Evolutionary conservation across 2,888 invertebrate species (phyloP), one percentile per base, ranked within the genome.

Genomic region (Asteroscopus sphinx): DNA sequence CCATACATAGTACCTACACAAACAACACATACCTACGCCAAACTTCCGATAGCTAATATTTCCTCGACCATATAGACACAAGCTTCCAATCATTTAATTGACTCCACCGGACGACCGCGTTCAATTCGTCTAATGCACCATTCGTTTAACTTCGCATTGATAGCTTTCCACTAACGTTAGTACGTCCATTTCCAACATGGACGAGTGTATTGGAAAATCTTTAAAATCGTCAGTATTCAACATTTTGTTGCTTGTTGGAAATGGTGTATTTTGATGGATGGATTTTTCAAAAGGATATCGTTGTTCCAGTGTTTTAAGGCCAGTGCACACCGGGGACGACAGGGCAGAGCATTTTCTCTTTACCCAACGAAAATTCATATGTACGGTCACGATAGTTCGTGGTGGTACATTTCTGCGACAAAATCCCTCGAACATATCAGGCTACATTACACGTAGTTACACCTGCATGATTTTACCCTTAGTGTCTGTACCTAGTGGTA

Each of bases 101-200:
- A 52, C 37, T 48, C 6, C 21, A 65, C 54, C 16, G 46, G 15
- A 28, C 45, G 16, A 52, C 44, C 53, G 47, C 53, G 54, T 61
- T 58, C 63, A 74, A 76, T 74, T 72, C 57, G 37, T 60, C 60
- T 72, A 75, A 66, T 74, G 76, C 65, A 68, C 55, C 16, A 58
- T 53, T 58, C 62, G 64, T 70, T 63, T 63, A 41, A 54, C 49
- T 56, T 39, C 42, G 28, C 40, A 55, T 47, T 57, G 49, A 60
- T 52, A 68, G 68, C 36, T 55, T 47, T 51, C 25, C 33, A 48
- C 44, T 55, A 47, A 13, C 30, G 51, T 39, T 47, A 17, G 35
- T 57, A 49, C 46, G 62, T 46, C 42, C 35, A 65, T 64, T 68
- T 49, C 16, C 49, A 37, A 59, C 58, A 62, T 56, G 56, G 21